These are phyloP conservation scores for Platynereis dumerilii DNA, from an alignment of 2,888 invertebrate genomes.

Conservation along the genomic window DNA sequence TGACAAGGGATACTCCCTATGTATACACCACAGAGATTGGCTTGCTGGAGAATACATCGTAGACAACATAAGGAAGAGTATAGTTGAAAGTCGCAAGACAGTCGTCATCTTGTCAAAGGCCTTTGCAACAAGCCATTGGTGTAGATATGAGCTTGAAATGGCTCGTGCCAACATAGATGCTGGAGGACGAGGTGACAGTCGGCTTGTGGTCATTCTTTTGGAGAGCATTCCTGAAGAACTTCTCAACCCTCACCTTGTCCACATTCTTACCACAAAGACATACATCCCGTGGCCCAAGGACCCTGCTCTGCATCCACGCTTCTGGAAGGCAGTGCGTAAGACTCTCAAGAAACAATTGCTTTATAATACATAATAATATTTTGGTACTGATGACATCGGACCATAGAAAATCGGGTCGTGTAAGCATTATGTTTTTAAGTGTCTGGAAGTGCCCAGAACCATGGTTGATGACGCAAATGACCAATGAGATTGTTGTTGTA, in stretches of 20 bases:
- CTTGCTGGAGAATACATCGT: constrained; percentile 74
- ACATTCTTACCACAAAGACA: constrained; percentile 2
- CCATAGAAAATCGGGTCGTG: no score
- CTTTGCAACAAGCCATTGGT: constrained; percentile 76
- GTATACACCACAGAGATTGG: constrained; percentile 76
- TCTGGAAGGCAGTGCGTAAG: not conserved
- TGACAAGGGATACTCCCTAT: constrained; percentile 67
- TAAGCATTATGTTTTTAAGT: no score
- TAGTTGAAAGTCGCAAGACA: constrained; percentile 72
- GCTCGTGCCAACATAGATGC: not conserved
- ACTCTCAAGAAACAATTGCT: not conserved
- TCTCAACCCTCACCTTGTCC: not conserved
- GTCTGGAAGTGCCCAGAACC: no score
- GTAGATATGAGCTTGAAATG: constrained; percentile 74
- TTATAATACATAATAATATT: no score
- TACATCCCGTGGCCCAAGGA: not conserved
- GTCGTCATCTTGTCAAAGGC: constrained; percentile 72
- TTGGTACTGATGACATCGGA: no score
- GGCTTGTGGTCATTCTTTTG: not conserved
- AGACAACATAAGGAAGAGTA: constrained; percentile 75
- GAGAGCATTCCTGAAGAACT: not conserved
- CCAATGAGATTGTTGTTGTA: no score
- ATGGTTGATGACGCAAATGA: no score
- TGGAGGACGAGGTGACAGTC: not conserved
- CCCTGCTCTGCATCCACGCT: not conserved